Conservation (phyloP, 2,888 invertebrate species). For the Clunio marinus region DNA sequence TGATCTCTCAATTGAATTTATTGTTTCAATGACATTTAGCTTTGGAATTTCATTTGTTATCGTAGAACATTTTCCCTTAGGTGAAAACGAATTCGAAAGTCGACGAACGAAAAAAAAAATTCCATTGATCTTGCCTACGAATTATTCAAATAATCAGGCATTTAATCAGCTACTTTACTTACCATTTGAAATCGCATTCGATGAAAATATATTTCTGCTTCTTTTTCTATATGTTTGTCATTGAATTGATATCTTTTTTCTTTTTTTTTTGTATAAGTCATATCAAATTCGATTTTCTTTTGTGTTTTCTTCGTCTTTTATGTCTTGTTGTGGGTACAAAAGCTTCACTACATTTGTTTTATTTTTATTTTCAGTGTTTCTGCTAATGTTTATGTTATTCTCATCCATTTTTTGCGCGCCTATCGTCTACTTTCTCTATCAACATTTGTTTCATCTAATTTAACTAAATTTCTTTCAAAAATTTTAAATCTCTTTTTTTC, state of each 20-base stretch:
- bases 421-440: conserved; percentile 12
- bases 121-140: conserved; percentile 6
- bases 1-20: conserved; percentile 3
- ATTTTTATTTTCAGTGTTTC: background rate
- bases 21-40: background rate
- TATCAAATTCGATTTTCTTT: conserved; percentile 17
- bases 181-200: background rate
- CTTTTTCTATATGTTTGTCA: background rate
- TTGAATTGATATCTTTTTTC: background rate
- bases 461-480: conserved; percentile 9
- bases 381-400: background rate
- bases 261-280: conserved; percentile 19
- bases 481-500: background rate
- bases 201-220: conserved; percentile 14
- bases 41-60: conserved; percentile 5
- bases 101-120: too few relatives aligned
- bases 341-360: background rate
- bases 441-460: background rate
- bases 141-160: background rate
- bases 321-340: conserved; percentile 3
- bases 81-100: background rate
- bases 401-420: background rate
- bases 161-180: background rate
- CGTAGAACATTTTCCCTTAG: background rate
- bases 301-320: too few relatives aligned